Evolutionary conservation across 2,888 invertebrate species (phyloP).

Genomic region (Amiota communis): DNA sequence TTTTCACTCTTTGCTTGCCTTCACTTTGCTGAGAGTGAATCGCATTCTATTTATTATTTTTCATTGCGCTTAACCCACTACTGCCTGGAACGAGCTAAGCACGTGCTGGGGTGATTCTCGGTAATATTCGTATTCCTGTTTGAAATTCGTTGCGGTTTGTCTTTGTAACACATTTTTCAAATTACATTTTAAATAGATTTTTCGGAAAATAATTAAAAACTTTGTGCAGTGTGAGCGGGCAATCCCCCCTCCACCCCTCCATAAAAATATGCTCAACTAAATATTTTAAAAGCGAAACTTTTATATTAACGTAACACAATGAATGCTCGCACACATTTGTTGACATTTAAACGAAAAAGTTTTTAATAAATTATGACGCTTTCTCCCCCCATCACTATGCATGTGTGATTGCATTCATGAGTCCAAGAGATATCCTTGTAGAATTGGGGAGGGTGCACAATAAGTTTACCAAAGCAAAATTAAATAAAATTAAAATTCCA

Average conservation of each 20-base stretch:
- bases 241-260: not conserved
- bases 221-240: constrained; percentile 27
- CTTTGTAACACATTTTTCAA: constrained; percentile 19
- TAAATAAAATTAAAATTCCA: constrained; percentile 61
- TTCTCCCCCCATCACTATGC: too few species aligned
- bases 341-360: constrained; percentile 6
- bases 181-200: constrained; percentile 34
- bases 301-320: not conserved
- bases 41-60: constrained; percentile 50
- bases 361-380: not conserved
- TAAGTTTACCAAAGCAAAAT: constrained; percentile 53
- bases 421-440: too few species aligned
- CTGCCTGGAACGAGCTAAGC: constrained; percentile 35
- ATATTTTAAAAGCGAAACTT: not conserved
- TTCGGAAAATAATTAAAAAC: constrained; percentile 59
- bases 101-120: constrained; percentile 47
- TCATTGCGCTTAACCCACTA: constrained; percentile 42
- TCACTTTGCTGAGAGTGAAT: constrained; percentile 28
- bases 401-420: too few species aligned
- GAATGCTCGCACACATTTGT: not conserved
- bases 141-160: constrained; percentile 59
- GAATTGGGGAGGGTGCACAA: constrained; percentile 36
- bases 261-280: not conserved
- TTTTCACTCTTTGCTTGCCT: not conserved
- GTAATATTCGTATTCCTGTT: constrained; percentile 34